Base-by-base conservation (phyloP, 2,888 invertebrate genomes). In the Conus canariensis region DNA sequence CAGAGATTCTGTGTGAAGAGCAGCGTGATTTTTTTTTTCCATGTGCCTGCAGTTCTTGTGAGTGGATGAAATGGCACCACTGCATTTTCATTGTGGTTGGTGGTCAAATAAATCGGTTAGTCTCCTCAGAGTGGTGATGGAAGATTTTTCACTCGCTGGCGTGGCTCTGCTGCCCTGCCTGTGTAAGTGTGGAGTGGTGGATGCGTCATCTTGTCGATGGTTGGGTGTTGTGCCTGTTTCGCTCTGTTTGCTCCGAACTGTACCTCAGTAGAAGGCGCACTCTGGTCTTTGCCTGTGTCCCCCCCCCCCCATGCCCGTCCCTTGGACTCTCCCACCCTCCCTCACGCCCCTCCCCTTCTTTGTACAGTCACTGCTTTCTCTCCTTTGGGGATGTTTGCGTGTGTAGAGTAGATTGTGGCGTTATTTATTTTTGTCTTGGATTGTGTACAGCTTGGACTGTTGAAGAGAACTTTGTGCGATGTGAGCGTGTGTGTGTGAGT, bases 351-450 rank as follows among this genome's bases (percentile, higher is more conserved):
- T 8, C 10, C 80, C 25, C 45, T 30, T 80, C 45, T 25, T 30
- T 80, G 77, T 80, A 80, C 77, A 80, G 77, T 16, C 45, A 30
- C 45, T 64, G 64, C 64, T 80, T 30, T 30, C 30, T 80, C 77
- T 80, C 80, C 80, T 25, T 10, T 45, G 45, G 80, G 58, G 58
- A 58, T n/a, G 83, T 56, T 2, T 3, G 74, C 45, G 82, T 83
- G 10, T 58, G 83, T 83, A 83, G 58, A 83, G 58, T 83, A 83
- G 83, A 10, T 58, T 9, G n/a, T 83, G 19, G 83, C 30, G 56
- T 83, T 83, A 83, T 83, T 83, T 83, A 83, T 83, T 83, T 83
- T 12, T 56, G 83, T 19, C 58, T 56, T 25, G 9, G 30, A 58
- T 30, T 83, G 58, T 83, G 83, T 56, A 59, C 58, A 83, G 30